phyloP scores from a whole-genome alignment of 2,888 invertebrate genomes.

The Stomorhina lunata region DNA sequence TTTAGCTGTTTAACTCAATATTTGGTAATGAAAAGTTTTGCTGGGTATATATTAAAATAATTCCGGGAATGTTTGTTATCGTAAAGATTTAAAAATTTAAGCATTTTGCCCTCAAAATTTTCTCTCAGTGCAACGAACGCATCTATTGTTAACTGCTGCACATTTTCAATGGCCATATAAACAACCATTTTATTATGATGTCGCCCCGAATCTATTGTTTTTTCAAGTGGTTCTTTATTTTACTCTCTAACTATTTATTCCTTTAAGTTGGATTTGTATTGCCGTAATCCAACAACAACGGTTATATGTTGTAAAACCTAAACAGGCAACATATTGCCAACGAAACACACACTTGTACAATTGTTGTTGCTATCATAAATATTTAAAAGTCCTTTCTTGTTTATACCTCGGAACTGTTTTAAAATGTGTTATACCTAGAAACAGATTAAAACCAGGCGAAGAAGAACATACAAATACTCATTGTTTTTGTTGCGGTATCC shows the following conservation, averaged over 20 bases:
- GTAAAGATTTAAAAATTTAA: background rate
- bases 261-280: slow-evolving; percentile 63
- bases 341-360: slow-evolving; percentile 14
- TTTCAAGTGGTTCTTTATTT: slow-evolving; percentile 63
- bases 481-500: slow-evolving; percentile 30
- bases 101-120: background rate
- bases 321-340: slow-evolving; percentile 1
- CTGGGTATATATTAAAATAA: no score
- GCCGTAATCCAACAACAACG: slow-evolving; percentile 23
- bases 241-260: slow-evolving; percentile 39
- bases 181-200: slow-evolving; percentile 64
- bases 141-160: slow-evolving; percentile 17
- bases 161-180: slow-evolving; percentile 57
- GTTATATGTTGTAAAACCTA: background rate
- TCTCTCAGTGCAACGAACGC: slow-evolving; percentile 26
- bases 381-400: background rate
- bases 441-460: slow-evolving; percentile 30
- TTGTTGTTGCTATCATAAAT: slow-evolving; percentile 1
- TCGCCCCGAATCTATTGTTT: slow-evolving; percentile 61
- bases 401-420: background rate
- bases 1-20: background rate
- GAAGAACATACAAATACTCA: background rate
- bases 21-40: background rate
- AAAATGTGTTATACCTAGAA: slow-evolving; percentile 55
- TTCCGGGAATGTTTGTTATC: background rate